Base-by-base conservation (phyloP, 2,888 invertebrate genomes). In the Agriotes lineatus region DNA sequence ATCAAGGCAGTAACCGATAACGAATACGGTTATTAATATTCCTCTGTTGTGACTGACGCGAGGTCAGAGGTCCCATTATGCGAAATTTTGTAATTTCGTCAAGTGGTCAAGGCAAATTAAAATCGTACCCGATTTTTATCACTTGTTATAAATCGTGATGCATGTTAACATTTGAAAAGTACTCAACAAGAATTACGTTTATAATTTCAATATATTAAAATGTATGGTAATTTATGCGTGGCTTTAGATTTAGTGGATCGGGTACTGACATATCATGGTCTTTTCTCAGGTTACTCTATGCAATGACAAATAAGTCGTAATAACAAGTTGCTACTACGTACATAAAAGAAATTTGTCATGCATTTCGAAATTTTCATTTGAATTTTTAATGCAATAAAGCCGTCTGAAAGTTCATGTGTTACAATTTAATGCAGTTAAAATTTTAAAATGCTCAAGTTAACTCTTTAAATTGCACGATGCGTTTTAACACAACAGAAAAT, bases 1-100 rank as follows among this genome's bases (percentile, higher is more conserved):
- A 37, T 4, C 14, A 5, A 37, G 1, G n/a, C n/a, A n/a, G n/a
- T n/a, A n/a, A 18, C 1, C 2, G 7, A 42, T 42, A 42, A 18
- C 42, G 18, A 18, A 18, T 9, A 2, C 1, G 18, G 1, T 22
- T 50, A 50, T 69, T 44, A 56, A 56, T 56, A 35, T 30, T 30
- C n/a, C 16, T 16, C 18, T 25, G 7, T 52, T 20, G 20, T 52
- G 33, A 52, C 19, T 30, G 35, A 54, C 54, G 12, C 19, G 37
- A 35, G 56, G 56, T 37, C 30, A 56, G 19, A 56, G 37, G 56
- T 56, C 20, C 20, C 33, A 37, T 56, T 56, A 56, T 56, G 37
- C 39, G 37, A 56, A 35, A 20, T n/a, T 6, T 20, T 19, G 12
- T 18, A 16, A 16, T 39, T 37, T 33, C 35, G 37, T 37, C 20